Conservation (phyloP, 2,797 vertebrate species). For the Pelobates cultripes region DNA sequence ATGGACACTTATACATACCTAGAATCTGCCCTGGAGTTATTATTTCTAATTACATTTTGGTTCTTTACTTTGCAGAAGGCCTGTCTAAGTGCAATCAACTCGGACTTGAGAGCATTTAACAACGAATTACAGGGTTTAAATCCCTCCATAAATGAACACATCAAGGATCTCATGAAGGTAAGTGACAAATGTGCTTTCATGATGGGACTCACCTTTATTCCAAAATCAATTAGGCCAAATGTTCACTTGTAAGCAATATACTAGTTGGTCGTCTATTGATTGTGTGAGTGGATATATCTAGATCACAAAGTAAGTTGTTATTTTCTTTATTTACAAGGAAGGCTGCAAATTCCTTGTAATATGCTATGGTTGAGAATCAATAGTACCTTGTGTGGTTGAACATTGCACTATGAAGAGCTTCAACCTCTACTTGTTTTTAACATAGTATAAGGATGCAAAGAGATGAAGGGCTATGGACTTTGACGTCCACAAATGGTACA, state of each 20-base stretch:
- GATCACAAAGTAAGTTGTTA: background rate
- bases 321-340: background rate
- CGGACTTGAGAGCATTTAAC: constrained; percentile 76
- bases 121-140: constrained; percentile 59
- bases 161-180: constrained; percentile 68
- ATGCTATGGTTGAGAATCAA: background rate
- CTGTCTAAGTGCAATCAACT: constrained; percentile 80
- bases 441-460: no score
- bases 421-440: no score
- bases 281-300: background rate
- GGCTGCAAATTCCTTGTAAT: background rate
- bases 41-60: background rate
- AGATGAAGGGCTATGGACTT: no score
- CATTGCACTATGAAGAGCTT: no score
- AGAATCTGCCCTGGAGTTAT: no score
- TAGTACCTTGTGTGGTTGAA: no score
- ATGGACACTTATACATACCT: no score
- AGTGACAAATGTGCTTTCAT: background rate
- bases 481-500: no score
- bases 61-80: constrained; percentile 66
- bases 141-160: constrained; percentile 53
- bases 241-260: no score
- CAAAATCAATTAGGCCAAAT: no score
- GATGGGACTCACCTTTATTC: background rate
- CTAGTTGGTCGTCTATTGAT: no score